Evolutionary conservation across 2,888 invertebrate genomes (phyloP).

Genomic region (Aphrophora alni): DNA sequence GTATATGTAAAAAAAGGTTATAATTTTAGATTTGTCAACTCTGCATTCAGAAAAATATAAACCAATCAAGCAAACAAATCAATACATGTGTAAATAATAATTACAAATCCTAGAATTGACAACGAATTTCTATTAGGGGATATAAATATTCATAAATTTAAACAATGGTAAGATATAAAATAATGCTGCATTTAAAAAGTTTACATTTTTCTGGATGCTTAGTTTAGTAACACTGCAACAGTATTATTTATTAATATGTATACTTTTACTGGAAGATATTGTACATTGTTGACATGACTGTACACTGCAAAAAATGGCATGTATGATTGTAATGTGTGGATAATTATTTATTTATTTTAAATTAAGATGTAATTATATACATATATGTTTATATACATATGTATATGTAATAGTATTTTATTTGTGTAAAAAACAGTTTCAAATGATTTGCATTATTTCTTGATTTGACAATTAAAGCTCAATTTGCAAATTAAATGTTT

Average conservation of each 20-base stretch:
- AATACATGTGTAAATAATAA: too few species aligned
- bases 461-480: not conserved
- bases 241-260: slow-evolving; percentile 3
- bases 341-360: not conserved
- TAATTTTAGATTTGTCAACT: not conserved
- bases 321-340: not conserved
- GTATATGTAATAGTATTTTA: not conserved
- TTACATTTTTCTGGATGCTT: not conserved
- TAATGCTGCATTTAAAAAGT: not conserved
- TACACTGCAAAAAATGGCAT: not conserved
- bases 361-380: not conserved
- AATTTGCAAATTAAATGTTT: not conserved
- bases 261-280: not conserved
- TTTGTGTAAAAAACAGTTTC: not conserved
- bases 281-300: slow-evolving; percentile 2
- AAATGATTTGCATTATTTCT: not conserved
- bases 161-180: not conserved
- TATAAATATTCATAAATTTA: too few species aligned
- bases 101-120: not conserved
- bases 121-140: not conserved
- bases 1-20: not conserved
- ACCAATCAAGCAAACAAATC: not conserved
- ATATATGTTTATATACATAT: not conserved
- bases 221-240: not conserved
- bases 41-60: not conserved